Percentiles rank a stretch among this genome's conserved stretches.
Evolutionary conservation across 2,113 vertebrate species (phyloP).

Genomic region (Oreochromis tanganicae): DNA sequence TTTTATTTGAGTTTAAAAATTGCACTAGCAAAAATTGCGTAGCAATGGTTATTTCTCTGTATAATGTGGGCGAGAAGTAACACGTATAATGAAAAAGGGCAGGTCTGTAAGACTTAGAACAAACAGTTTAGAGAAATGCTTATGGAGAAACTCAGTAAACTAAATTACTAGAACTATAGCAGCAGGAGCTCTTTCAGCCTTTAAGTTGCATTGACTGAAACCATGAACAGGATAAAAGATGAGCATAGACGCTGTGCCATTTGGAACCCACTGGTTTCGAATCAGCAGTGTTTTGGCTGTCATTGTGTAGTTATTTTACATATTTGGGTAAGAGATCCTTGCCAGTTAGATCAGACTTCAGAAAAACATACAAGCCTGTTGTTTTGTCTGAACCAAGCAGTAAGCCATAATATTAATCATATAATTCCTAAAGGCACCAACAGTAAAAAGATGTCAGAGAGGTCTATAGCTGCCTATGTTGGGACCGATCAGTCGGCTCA

Average conservation of each 20-base stretch:
- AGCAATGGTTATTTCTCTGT: neutral
- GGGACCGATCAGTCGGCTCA: accelerated
- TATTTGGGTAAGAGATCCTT: neutral
- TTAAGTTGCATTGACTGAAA: neutral
- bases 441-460: neutral
- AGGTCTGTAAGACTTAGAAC: neutral
- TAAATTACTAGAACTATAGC: neutral
- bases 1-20: neutral
- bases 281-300: neutral
- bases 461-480: accelerated
- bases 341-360: neutral
- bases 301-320: neutral
- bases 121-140: accelerated
- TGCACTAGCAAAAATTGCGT: neutral
- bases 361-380: accelerated
- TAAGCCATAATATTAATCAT: neutral
- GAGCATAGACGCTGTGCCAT: accelerated
- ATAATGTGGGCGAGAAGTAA: neutral
- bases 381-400: neutral
- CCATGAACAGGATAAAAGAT: neutral
- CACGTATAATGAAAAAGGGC: accelerated
- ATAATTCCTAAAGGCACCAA: neutral
- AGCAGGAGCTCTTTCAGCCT: neutral
- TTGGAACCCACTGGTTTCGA: neutral
- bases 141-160: accelerated